phyloP scores from a whole-genome alignment of 92 coral and sea anemone genomes.

The Hydrozoanthus gracilis region DNA sequence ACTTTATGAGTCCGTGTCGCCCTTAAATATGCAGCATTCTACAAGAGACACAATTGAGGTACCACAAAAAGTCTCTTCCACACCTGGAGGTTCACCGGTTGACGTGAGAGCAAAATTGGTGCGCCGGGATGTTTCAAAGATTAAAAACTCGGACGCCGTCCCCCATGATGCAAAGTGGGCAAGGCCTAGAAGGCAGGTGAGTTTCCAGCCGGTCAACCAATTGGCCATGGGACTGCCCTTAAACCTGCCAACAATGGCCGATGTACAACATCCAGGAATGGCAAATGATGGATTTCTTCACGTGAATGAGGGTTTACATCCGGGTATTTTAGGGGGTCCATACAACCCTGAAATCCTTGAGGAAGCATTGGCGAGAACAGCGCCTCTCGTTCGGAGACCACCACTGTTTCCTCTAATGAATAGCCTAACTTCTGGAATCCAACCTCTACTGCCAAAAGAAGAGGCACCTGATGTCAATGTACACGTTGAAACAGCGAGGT shows the following conservation, averaged over 20 bases:
- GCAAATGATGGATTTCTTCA: slow-evolving; percentile 18
- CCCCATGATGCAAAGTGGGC: neutral
- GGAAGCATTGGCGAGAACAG: slow-evolving; percentile 9
- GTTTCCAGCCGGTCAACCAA: slow-evolving; percentile 20
- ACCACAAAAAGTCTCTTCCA: slow-evolving; percentile 71
- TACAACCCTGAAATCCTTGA: slow-evolving; percentile 32
- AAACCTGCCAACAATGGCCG: slow-evolving; percentile 33
- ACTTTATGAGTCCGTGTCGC: slow-evolving; percentile 68
- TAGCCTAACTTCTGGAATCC: neutral
- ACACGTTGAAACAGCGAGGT: slow-evolving; percentile 90
- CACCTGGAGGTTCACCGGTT: slow-evolving; percentile 62
- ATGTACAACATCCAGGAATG: slow-evolving; percentile 51
- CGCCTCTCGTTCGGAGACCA: neutral
- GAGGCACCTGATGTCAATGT: slow-evolving; percentile 59
- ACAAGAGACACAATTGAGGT: slow-evolving; percentile 69
- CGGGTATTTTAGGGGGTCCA: slow-evolving; percentile 6
- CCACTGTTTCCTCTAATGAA: slow-evolving; percentile 12
- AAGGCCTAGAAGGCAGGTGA: slow-evolving; percentile 12
- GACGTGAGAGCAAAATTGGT: slow-evolving; percentile 41
- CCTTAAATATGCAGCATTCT: slow-evolving; percentile 67
- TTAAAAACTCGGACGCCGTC: neutral
- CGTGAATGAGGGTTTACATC: neutral
- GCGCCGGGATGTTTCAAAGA: slow-evolving; percentile 20
- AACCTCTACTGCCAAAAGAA: slow-evolving; percentile 32
- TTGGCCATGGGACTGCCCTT: slow-evolving; percentile 48